These are phyloP conservation scores for Aegypius monachus DNA, from an alignment of 2,113 vertebrate genomes.

Conservation along the genomic window DNA sequence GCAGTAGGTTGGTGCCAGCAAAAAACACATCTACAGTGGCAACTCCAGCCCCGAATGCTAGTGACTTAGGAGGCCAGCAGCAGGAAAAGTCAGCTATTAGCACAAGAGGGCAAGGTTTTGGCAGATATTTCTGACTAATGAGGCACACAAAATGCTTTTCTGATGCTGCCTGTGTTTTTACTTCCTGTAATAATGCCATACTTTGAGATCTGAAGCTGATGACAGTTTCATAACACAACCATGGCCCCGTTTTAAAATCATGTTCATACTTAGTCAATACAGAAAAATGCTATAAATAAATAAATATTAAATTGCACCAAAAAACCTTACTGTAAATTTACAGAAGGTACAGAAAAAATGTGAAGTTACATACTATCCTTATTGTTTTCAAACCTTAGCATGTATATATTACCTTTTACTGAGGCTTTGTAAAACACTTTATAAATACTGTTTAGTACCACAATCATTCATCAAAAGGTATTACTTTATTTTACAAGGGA, in stretches of 20 bases:
- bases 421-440: background rate
- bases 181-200: background rate
- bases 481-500: background rate
- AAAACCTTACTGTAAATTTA: background rate
- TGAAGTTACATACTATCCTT: background rate
- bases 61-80: background rate
- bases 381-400: background rate
- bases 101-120: background rate
- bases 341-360: background rate
- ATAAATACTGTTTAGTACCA: background rate
- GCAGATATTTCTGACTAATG: background rate
- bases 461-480: background rate
- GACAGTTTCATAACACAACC: background rate
- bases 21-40: background rate
- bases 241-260: background rate
- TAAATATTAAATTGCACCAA: background rate
- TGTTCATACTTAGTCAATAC: background rate
- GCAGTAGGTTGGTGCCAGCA: background rate
- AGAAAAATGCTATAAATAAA: background rate
- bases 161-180: background rate
- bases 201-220: background rate
- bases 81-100: background rate
- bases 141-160: slow-evolving; percentile 10
- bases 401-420: background rate
- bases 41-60: background rate